Evolutionary conservation across 2,888 invertebrate species (phyloP).

Genomic region (Caenorhabditis drosophilae): DNA sequence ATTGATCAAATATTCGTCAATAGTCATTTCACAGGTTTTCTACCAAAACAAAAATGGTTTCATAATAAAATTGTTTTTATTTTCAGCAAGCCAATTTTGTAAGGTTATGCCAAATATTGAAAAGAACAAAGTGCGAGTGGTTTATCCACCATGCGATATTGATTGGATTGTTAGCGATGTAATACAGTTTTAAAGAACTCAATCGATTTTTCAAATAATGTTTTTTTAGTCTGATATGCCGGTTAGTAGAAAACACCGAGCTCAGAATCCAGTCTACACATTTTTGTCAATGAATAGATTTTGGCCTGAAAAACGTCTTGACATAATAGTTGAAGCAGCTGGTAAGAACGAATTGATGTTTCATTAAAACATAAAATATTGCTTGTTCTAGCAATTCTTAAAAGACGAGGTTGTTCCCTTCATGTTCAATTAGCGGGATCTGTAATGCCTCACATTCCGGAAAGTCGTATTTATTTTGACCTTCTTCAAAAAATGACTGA

Average conservation of each 20-base stretch:
- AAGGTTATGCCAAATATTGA: slow-evolving; percentile 65
- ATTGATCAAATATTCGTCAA: slow-evolving; percentile 72
- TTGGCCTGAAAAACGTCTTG: slow-evolving; percentile 68
- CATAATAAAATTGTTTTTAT: too few species aligned
- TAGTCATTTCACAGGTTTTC: slow-evolving; percentile 72
- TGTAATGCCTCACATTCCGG: slow-evolving; percentile 72
- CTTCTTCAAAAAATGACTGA: slow-evolving; percentile 69
- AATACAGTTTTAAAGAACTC: too few species aligned
- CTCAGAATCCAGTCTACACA: slow-evolving; percentile 55
- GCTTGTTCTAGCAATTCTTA: slow-evolving; percentile 62
- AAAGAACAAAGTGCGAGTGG: slow-evolving; percentile 61
- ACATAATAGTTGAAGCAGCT: slow-evolving; percentile 67
- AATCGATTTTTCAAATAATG: neutral
- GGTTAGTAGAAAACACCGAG: slow-evolving; percentile 51
- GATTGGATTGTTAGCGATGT: slow-evolving; percentile 56
- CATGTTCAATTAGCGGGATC: slow-evolving; percentile 69
- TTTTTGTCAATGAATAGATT: slow-evolving; percentile 68
- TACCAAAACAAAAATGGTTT: neutral
- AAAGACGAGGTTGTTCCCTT: slow-evolving; percentile 49
- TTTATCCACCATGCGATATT: slow-evolving; percentile 68
- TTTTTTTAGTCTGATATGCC: slow-evolving; percentile 36
- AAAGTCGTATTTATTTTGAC: slow-evolving; percentile 71
- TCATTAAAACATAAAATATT: neutral
- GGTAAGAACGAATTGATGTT: slow-evolving; percentile 30
- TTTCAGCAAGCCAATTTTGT: slow-evolving; percentile 47